Base-by-base conservation (phyloP, 2,113 vertebrate genomes). In the Piliocolobus tephrosceles region DNA sequence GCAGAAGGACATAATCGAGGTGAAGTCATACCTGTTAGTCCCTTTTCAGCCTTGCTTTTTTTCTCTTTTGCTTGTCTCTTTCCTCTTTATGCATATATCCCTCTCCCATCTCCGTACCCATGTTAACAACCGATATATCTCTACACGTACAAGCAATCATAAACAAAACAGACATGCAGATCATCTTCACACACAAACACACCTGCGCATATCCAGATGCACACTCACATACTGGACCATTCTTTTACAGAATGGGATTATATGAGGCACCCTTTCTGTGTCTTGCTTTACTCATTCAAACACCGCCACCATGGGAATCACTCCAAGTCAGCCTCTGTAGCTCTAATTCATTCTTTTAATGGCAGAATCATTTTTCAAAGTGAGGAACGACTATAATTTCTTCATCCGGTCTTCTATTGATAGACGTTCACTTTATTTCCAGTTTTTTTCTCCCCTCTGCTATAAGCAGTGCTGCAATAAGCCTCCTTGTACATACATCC, bases 161-260 rank as follows among this genome's bases (percentile, higher is more conserved):
- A 43, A 22, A 27, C 58, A 32, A 70, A 89, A 79, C 1, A 32
- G 27, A 23, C 23, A 1, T 0, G 3, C 50, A 81, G 81, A 35
- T 13, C 35, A 30, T 12, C 16, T 17, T 47, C 25, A 14, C 66
- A 6, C 2, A 0, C 7, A 22, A 66, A 47, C 47, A 47, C 8
- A 5, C 45, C 8, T 2, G 11, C 32, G 2, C 14, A 6, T 12
- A 3, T 17, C 13, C 52, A 11, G 0, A 4, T 2, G 8, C 57
- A 0, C 4, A 2, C 0, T 3, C n/a, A 16, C 50, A 0, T 11
- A 9, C 8, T 23, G 32, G 9, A n/a, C 20, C 27, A 12, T 32
- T 5, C 50, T 38, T 52, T 45, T 43, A 20, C 47, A 32, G 43
- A 87, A 52, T 3, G n/a, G 45, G 58, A 23, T 17, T 1, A 3